These are phyloP conservation scores for Prunella himalayana DNA, from an alignment of 2,113 vertebrate species.

Conservation along the genomic window DNA sequence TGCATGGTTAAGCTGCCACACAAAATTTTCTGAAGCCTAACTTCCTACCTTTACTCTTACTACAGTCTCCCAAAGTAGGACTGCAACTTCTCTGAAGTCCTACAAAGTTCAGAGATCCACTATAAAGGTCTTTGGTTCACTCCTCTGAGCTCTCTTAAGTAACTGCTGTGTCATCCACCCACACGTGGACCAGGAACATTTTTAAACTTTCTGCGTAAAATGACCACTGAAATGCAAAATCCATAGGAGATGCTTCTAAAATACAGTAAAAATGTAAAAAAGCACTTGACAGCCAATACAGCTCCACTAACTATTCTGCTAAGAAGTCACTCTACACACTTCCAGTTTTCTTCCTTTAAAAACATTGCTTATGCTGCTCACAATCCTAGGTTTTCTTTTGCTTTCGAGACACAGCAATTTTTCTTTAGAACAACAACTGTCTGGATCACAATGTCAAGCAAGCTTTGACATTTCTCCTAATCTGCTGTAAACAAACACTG, in stretches of 20 bases:
- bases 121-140: not conserved
- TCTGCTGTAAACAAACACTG: not conserved
- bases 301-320: not conserved
- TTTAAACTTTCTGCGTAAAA: not conserved
- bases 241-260: not conserved
- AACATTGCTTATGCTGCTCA: not conserved
- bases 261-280: not conserved
- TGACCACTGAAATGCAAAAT: not conserved
- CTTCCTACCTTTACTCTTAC: not conserved
- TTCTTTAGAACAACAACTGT: not conserved
- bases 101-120: not conserved
- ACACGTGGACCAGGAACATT: not conserved
- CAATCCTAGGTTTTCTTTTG: not conserved
- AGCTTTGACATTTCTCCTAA: not conserved
- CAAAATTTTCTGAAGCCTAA: not conserved
- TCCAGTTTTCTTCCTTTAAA: not conserved
- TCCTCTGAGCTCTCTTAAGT: not conserved
- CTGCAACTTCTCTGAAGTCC: not conserved
- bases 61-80: not conserved
- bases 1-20: not conserved
- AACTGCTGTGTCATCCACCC: not conserved
- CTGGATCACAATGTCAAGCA: not conserved
- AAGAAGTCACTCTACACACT: not conserved
- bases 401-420: not conserved
- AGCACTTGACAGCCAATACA: not conserved